Base-by-base conservation (phyloP, 2,888 invertebrate genomes). In the Lasioglossum morio region DNA sequence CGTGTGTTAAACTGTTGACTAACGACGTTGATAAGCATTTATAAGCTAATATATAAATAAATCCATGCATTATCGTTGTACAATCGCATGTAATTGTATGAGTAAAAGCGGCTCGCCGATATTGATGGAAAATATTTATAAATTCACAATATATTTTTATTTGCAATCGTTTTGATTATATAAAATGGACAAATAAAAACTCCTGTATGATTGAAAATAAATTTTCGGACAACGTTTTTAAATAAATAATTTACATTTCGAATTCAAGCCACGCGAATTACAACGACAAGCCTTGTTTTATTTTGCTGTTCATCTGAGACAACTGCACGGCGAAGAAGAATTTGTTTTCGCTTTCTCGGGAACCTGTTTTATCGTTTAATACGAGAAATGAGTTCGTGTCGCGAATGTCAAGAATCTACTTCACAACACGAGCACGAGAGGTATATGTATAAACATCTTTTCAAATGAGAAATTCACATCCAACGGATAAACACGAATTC, bases 331-430 rank as follows among this genome's bases (percentile, higher is more conserved):
- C 23, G 8, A 1, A 69, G 70, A 7, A 4, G 75, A 72, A 72
- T 78, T 57, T 16, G 57, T 57, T 43, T 53, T 82, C 73, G 37
- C 43, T 78, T 73, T 66, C 73, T 34, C 34, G 23, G 7, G 72
- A 80, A 78, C 43, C 48, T 53, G 66, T 27, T n/a, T n/a, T n/a
- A n/a, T n/a, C n/a, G n/a, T n/a, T 72, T 48, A 23, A 27, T 14
- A 30, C 53, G 40, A 34, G 46, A 10, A 60, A 14, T 8, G 57
- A 12, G 1, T 4, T 16, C 19, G 8, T 23, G 40, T 8, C 12
- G 12, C 30, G 73, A 69, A 82, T 75, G 8, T 23, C 30, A n/a
- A 1, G 57, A 23, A 53, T 2, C 3, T 4, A 10, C 0, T 30
- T 14, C 10, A 53, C 7, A 53, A 2, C 8, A 8, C n/a, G n/a